Evolutionary conservation across 1,140 invertebrate genomes (phyloP), one percentile per base, ranked within the genome.

Genomic region (Antheraea pernyi): DNA sequence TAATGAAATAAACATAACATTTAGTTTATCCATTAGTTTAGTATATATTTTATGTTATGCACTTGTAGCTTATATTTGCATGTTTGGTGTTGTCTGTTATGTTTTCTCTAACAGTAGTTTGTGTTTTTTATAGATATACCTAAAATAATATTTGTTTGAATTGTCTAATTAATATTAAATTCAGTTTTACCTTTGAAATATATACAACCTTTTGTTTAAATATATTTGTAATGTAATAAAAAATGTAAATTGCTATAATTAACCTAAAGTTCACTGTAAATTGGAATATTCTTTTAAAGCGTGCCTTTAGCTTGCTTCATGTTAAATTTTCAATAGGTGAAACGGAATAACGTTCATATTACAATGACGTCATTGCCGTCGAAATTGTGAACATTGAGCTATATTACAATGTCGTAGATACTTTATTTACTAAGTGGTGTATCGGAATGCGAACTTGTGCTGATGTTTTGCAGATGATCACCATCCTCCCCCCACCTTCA

Each of bases 401-500:
- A 80, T 72, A 83, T 78, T 81, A 80, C 84, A 79, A 79, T 79
- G 83, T 85, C 75, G 84, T 83, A 81, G 83, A 79, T 84, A 79
- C 76, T 83, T 79, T 84, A 83, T 84, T 79, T 78, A 82, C 76
- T 87, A 75, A 86, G 84, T 91, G 88, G 86, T 92, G 89, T 93
- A 91, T 90, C 88, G 93, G 93, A 93, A 91, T 91, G 92, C 91
- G 91, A 91, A 90, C 81, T 89, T 94, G 93, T 95, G 94, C 95
- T 95, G 94, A 95, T 95, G 95, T 96, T 96, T 97, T 97, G 94
- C 96, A 97, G 96, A 97, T 97, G 96, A 97, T 94, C 96, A 97
- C 95, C 96, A 97, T 95, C 96, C 96, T 95, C 96, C 97, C 94
- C 97, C 97, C 93, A 97, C 97, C 94, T 98, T 97, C 95, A 98